These are phyloP conservation scores for Stichodactyla helianthus DNA, from an alignment of 64 coral and sea anemone species.

Conservation along the genomic window DNA sequence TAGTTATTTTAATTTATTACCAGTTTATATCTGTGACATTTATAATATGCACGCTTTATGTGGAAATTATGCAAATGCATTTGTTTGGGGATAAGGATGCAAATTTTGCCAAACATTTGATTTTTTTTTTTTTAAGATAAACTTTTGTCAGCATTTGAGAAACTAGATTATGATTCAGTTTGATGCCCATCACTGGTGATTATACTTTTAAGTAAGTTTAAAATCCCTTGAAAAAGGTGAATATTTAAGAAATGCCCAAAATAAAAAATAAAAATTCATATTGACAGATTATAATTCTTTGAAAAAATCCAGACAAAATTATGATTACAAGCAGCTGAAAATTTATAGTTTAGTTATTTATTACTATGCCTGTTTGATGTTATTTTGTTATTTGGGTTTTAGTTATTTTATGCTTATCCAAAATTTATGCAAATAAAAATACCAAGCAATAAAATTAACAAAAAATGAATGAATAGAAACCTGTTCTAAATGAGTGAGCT, in stretches of 20 bases:
- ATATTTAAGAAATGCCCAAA: too few relatives aligned
- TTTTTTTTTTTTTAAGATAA: neutral
- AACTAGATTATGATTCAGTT: too few relatives aligned
- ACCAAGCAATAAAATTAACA: conserved; percentile 45
- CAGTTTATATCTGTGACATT: neutral
- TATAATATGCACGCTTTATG: neutral
- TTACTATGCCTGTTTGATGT: neutral
- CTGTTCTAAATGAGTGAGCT: conserved; percentile 87
- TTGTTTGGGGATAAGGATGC: neutral
- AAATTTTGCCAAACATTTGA: too few relatives aligned
- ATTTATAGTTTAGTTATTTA: neutral
- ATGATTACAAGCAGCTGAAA: too few relatives aligned
- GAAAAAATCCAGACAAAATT: too few relatives aligned
- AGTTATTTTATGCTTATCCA: neutral
- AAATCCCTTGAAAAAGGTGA: too few relatives aligned
- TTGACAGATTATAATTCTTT: too few relatives aligned
- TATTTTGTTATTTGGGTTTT: neutral
- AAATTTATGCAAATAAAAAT: conserved; percentile 5
- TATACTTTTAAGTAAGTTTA: too few relatives aligned
- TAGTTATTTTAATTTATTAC: neutral
- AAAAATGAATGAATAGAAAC: conserved; percentile 57
- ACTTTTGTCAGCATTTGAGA: too few relatives aligned
- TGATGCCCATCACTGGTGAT: too few relatives aligned
- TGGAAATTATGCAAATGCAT: neutral
- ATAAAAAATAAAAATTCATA: too few relatives aligned